Evolutionary conservation across 53 echinoderm and acorn worm species (phyloP).

Genomic region (Arbacia lixula): DNA sequence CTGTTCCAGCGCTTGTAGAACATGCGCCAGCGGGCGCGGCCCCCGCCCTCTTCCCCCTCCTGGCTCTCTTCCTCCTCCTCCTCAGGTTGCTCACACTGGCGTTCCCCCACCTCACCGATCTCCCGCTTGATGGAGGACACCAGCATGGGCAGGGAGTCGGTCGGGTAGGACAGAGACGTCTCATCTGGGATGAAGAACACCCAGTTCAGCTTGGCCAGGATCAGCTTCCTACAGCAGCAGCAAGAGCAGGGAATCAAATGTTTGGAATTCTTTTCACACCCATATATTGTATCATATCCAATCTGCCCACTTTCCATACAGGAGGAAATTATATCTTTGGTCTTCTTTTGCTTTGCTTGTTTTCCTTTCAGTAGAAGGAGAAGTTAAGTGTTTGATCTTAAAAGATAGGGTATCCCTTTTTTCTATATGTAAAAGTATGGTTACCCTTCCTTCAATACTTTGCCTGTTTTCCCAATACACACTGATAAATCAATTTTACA

Average conservation of each 20-base stretch:
- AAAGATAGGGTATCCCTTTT: too few species aligned
- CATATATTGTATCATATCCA: too few species aligned
- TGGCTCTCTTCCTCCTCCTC: conserved; percentile 28
- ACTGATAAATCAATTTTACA: too few species aligned
- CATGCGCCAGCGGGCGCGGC: not conserved
- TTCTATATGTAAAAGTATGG: too few species aligned
- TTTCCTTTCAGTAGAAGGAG: too few species aligned
- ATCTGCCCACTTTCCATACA: too few species aligned
- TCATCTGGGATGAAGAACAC: conserved; percentile 76
- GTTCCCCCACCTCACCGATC: not conserved
- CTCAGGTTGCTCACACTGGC: not conserved
- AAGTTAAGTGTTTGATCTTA: too few species aligned
- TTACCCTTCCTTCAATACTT: too few species aligned
- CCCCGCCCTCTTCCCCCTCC: conserved; percentile 14
- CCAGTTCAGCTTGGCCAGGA: conserved; percentile 91
- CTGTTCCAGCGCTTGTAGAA: conserved; percentile 65
- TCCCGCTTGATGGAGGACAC: conserved; percentile 36
- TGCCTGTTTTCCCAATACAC: too few species aligned
- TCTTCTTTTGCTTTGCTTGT: too few species aligned
- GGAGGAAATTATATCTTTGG: too few species aligned
- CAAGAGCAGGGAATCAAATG: not conserved
- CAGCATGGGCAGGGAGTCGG: conserved; percentile 19
- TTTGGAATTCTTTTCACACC: too few species aligned
- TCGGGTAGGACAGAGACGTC: not conserved
- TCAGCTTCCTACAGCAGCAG: conserved; percentile 69